Conservation (phyloP, 1,140 invertebrate genomes). For the Drosophila sulfurigaster region DNA sequence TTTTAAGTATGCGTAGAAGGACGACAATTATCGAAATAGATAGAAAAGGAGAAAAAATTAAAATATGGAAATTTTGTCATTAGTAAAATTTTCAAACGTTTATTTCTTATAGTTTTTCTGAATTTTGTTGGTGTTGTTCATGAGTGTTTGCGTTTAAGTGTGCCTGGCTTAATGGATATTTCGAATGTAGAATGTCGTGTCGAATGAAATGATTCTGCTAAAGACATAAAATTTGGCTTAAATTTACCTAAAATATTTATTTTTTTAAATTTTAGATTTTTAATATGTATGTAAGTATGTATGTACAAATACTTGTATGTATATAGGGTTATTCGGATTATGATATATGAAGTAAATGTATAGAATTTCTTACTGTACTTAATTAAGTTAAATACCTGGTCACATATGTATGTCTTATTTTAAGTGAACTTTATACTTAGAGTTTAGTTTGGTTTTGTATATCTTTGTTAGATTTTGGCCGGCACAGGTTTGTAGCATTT, state of each 20-base stretch:
- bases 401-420: constrained; percentile 58
- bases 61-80: constrained; percentile 78
- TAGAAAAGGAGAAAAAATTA: constrained; percentile 67
- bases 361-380: constrained; percentile 30
- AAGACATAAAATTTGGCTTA: constrained; percentile 59
- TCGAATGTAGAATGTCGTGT: constrained; percentile 22
- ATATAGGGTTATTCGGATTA: neutral
- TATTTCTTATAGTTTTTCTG: constrained; percentile 52
- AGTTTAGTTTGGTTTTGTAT: constrained; percentile 64
- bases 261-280: neutral
- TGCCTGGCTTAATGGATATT: constrained; percentile 62
- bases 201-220: constrained; percentile 28
- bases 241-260: constrained; percentile 18
- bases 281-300: constrained; percentile 2
- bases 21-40: constrained; percentile 50
- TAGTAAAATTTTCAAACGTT: constrained; percentile 67
- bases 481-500: constrained; percentile 81
- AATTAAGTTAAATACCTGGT: constrained; percentile 76
- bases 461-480: constrained; percentile 61
- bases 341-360: neutral
- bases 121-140: constrained; percentile 38
- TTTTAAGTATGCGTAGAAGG: constrained; percentile 31
- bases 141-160: constrained; percentile 43
- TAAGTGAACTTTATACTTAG: constrained; percentile 73
- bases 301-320: constrained; percentile 3